Conservation (phyloP, 2,888 invertebrate species). For the Dorcus parallelipipedus region DNA sequence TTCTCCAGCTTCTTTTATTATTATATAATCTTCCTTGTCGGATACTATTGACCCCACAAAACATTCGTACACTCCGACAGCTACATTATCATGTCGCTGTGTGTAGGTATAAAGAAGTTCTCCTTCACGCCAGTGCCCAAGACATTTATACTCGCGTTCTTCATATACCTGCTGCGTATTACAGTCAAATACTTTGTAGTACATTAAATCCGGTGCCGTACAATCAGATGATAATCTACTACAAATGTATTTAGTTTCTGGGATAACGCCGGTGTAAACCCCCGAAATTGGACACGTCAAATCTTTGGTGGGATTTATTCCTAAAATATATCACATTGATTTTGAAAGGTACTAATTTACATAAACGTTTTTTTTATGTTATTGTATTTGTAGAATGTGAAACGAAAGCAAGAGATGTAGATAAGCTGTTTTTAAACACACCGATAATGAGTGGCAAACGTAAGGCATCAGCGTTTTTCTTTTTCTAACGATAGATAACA, state of each 20-base stretch:
- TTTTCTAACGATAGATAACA: no score
- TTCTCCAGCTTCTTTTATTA: conserved; percentile 65
- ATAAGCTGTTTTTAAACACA: no score
- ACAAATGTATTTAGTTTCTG: conserved; percentile 58
- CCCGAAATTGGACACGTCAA: conserved; percentile 60
- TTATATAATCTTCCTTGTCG: conserved; percentile 54
- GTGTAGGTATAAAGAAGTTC: conserved; percentile 63
- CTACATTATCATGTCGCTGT: conserved; percentile 56
- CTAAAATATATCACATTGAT: conserved; percentile 2
- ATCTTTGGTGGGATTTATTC: conserved; percentile 22
- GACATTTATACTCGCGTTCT: conserved; percentile 63
- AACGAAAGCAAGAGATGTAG: no score
- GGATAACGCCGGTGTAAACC: conserved; percentile 62
- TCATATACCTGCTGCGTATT: conserved; percentile 58
- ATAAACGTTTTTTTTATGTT: no score
- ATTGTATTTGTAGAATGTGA: no score
- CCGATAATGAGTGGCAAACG: no score
- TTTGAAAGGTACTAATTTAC: no score
- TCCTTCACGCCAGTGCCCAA: conserved; percentile 65
- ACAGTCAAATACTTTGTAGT: conserved; percentile 63
- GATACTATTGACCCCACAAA: conserved; percentile 61
- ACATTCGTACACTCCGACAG: conserved; percentile 59
- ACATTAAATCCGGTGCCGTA: conserved; percentile 62
- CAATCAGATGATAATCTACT: conserved; percentile 65
- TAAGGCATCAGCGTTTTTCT: no score